Evolutionary conservation across 2,797 vertebrate genomes (phyloP), one percentile per base, ranked within the genome.

Genomic region (Muscicapa comitata): DNA sequence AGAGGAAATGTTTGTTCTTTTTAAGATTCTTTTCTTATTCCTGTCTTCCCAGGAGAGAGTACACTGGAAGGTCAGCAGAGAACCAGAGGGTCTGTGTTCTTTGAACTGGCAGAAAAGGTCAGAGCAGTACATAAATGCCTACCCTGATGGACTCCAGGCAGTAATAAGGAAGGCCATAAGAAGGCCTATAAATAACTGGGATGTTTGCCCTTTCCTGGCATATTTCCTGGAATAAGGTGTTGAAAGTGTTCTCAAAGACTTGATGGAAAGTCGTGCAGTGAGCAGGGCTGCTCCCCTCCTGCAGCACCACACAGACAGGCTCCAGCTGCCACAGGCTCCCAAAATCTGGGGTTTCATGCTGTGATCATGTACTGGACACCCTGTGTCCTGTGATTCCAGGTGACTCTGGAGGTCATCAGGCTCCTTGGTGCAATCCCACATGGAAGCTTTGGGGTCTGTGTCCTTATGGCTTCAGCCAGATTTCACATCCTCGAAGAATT

Each of bases 31-130:
- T 75, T 29, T 72, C 58, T 50, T 54, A 58, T 91, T 94, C 33
- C 61, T 77, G 0, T 28, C 28, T 63, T 54, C 61, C 61, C 54
- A 79, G 25, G 47, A 57, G 88, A 54, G 35, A 28, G 47, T n/a
- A 61, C 53, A 21, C 20, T 47, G 81, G 74, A 93, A 93, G 50
- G 81, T 88, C 93, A 92, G 43, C 6, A 17, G 51, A 78, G 47
- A 90, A 75, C 23, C 82, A 62, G 75, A 86, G 45, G 82, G 61
- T 84, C 54, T 86, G 45, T 57, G 45, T 83, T 79, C 88, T 83
- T 70, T 87, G 81, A 77, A 68, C 68, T 77, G 84, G 61, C 92
- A 95, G 78, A 51, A 95, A 89, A 92, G 95, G 93, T 95, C 93
- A 95, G 38, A 87, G 51, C 47, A 89, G 61, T 89, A 65, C 72